These are phyloP conservation scores for Chromoteleia sp. DNA, from an alignment of 2,888 invertebrate species.

Conservation along the genomic window DNA sequence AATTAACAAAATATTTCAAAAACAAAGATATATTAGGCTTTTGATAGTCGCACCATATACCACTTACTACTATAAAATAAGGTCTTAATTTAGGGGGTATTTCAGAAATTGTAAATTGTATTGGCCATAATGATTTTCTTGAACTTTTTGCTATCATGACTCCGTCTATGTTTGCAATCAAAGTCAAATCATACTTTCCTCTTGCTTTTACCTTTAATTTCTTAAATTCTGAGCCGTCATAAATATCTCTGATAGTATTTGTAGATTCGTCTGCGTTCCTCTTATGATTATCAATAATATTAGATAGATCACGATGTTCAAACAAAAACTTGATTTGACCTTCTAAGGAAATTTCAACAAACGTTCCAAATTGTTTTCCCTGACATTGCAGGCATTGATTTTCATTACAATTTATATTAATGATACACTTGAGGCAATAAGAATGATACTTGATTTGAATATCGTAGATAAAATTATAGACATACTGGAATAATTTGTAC, in stretches of 20 bases:
- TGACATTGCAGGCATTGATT: not conserved
- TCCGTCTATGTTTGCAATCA: constrained; percentile 28
- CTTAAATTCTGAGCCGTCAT: constrained; percentile 1
- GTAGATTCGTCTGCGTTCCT: not conserved
- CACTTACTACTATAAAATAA: not conserved
- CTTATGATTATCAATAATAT: not conserved
- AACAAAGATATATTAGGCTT: constrained; percentile 15
- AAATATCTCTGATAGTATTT: not conserved
- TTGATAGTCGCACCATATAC: not conserved
- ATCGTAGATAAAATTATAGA: no score
- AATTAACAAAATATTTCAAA: constrained; percentile 18
- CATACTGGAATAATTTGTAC: not conserved
- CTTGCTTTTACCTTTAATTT: not conserved
- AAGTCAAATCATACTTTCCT: constrained; percentile 17
- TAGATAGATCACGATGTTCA: constrained; percentile 1
- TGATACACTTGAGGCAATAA: not conserved
- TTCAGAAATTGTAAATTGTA: constrained; percentile 28
- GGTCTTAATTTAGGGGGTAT: constrained; percentile 4
- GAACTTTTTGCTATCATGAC: constrained; percentile 12
- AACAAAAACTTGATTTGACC: constrained; percentile 19
- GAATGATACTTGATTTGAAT: no score
- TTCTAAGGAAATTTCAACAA: constrained; percentile 2
- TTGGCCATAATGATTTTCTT: constrained; percentile 11
- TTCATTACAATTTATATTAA: not conserved
- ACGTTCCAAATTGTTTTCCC: not conserved